Conservation (phyloP, 2,888 invertebrate species). For the Drosophila nr. perissopoda region DNA sequence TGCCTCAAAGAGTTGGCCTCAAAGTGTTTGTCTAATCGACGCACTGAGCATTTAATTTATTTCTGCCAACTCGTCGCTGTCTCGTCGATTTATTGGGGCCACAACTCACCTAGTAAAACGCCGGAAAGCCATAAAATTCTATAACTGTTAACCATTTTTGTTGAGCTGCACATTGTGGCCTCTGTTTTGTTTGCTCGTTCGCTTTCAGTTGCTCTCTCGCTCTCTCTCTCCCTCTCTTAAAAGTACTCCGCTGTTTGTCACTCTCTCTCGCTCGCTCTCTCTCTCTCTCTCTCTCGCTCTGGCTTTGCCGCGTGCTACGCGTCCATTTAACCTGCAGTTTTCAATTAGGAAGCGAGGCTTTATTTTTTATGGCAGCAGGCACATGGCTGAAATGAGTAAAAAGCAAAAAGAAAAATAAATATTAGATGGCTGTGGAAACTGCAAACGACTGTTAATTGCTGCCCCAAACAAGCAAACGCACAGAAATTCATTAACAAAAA, state of each 20-base stretch:
- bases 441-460: slow-evolving; percentile 44
- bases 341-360: slow-evolving; percentile 74
- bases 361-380: slow-evolving; percentile 70
- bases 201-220: slow-evolving; percentile 37
- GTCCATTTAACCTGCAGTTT: slow-evolving; percentile 70
- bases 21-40: slow-evolving; percentile 65
- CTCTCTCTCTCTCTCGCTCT: slow-evolving; percentile 16
- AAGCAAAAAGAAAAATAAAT: slow-evolving; percentile 21
- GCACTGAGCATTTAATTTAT: slow-evolving; percentile 73
- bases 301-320: slow-evolving; percentile 59
- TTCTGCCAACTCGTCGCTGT: slow-evolving; percentile 37
- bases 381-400: slow-evolving; percentile 64
- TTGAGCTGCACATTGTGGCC: slow-evolving; percentile 77
- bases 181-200: slow-evolving; percentile 43
- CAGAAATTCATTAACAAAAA: slow-evolving; percentile 50
- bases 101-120: slow-evolving; percentile 83
- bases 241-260: slow-evolving; percentile 28
- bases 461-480: slow-evolving; percentile 23
- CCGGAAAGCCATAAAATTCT: slow-evolving; percentile 84
- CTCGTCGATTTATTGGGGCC: slow-evolving; percentile 57
- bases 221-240: slow-evolving; percentile 24
- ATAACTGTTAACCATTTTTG: slow-evolving; percentile 84
- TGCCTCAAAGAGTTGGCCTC: slow-evolving; percentile 47
- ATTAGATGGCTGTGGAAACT: slow-evolving; percentile 48
- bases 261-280: slow-evolving; percentile 38